phyloP scores from a whole-genome alignment of 2,888 invertebrate genomes.

The Leptopterna dolabrata region DNA sequence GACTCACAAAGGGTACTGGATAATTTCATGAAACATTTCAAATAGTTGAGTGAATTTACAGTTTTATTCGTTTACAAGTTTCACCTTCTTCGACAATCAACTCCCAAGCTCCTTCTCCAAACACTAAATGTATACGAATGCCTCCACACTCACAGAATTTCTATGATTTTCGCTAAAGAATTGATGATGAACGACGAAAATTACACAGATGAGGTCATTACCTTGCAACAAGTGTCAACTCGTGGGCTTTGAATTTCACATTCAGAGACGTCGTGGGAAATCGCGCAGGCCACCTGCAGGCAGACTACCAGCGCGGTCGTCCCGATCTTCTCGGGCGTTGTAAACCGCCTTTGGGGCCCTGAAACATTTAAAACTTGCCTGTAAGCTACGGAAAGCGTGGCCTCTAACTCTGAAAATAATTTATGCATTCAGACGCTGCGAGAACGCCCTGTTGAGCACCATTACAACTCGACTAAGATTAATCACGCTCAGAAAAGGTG shows the following conservation, averaged over 20 bases:
- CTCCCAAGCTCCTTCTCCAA: too few relatives aligned
- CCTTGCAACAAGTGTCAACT: conserved; percentile 4
- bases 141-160: too few relatives aligned
- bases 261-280: background rate
- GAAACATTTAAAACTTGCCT: background rate
- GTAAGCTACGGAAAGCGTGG: too few relatives aligned
- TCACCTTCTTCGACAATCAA: too few relatives aligned
- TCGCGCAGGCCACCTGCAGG: background rate
- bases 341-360: background rate
- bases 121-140: too few relatives aligned
- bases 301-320: background rate
- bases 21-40: too few relatives aligned
- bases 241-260: background rate
- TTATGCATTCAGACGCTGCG: background rate
- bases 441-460: background rate
- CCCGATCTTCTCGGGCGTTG: background rate
- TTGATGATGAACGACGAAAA: too few relatives aligned
- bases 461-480: background rate
- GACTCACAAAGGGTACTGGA: too few relatives aligned
- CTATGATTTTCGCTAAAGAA: too few relatives aligned
- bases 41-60: too few relatives aligned
- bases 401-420: background rate
- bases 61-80: too few relatives aligned
- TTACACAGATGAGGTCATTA: background rate
- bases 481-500: background rate